A percentile compares a stretch with the other conserved stretches of the same genome.
phyloP scores from a whole-genome alignment of 2,888 invertebrate genomes.

The Hypena proboscidalis region DNA sequence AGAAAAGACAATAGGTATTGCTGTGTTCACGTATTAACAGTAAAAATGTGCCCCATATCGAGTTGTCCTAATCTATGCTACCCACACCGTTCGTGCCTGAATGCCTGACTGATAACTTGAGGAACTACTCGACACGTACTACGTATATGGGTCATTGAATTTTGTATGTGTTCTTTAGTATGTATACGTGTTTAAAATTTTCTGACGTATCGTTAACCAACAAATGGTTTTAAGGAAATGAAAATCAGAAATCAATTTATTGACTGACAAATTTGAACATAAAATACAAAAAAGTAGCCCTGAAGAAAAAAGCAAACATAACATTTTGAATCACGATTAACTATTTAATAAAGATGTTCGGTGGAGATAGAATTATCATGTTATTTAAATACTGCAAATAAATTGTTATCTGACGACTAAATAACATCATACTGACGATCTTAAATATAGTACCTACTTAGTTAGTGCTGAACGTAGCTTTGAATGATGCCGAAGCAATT shows the following conservation, averaged over 20 bases:
- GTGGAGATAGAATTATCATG: too few relatives aligned
- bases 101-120: conserved; percentile 41
- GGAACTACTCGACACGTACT: conserved; percentile 27
- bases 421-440: conserved; percentile 9
- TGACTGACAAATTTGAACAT: too few relatives aligned
- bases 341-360: too few relatives aligned
- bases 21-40: conserved; percentile 41
- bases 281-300: too few relatives aligned
- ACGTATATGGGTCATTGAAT: conserved; percentile 29
- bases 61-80: conserved; percentile 57
- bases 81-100: conserved; percentile 58
- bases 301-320: too few relatives aligned
- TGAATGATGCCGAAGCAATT: conserved; percentile 20
- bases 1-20: conserved; percentile 8
- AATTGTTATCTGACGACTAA: neutral
- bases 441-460: conserved; percentile 9
- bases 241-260: too few relatives aligned
- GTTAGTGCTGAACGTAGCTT: conserved; percentile 13
- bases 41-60: conserved; percentile 59
- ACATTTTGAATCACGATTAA: too few relatives aligned
- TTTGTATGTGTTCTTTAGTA: conserved; percentile 6
- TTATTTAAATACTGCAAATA: too few relatives aligned
- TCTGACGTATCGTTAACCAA: too few relatives aligned
- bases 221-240: too few relatives aligned
- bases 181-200: neutral